Base-by-base conservation (phyloP, 2,888 invertebrate species). In the Zootermopsis nevadensis region DNA sequence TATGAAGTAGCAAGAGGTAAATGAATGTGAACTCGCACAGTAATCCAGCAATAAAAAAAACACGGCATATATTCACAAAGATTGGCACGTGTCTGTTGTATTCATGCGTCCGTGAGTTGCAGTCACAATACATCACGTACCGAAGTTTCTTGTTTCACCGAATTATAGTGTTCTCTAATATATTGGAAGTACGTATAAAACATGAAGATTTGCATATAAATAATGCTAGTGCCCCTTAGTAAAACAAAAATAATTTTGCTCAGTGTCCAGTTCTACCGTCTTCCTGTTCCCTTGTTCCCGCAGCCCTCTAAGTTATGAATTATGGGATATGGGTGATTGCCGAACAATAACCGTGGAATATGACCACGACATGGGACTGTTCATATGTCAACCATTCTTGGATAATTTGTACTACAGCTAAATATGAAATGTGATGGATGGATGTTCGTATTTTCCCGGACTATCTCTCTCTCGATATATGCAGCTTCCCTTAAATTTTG, bases 301-400 rank as follows among this genome's bases (percentile, higher is more conserved):
- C 48, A 72, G 81, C 38, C 69, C 81, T 72, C 53, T 33, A n/a
- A 48, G 81, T 81, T 81, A 81, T 81, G 81, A 81, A 81, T 72
- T 81, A 81, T 81, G 81, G 69, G 81, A 81, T 48, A 81, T 79
- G 66, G 38, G 66, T 79, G 79, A 79, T 79, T 66, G 33, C 48
- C 42, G 48, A 60, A 60, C 60, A 60, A 60, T 60, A 60, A 60
- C n/a, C 2, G 3, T 8, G 60, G 60, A 60, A 60, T 60, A 60
- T 60, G 27, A 4, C 27, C 24, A 53, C 53, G 19, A 53, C 7
- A 15, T 8, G 60, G 60, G 27, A n/a, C n/a, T n/a, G n/a, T 12
- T 60, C n/a, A 27, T n/a, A 60, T 60, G 60, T n/a, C n/a, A n/a
- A n/a, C n/a, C n/a, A n/a, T n/a, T n/a, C n/a, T n/a, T n/a, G n/a